phyloP scores from a whole-genome alignment of 2,888 invertebrate species.

The Conistra vaccinii region DNA sequence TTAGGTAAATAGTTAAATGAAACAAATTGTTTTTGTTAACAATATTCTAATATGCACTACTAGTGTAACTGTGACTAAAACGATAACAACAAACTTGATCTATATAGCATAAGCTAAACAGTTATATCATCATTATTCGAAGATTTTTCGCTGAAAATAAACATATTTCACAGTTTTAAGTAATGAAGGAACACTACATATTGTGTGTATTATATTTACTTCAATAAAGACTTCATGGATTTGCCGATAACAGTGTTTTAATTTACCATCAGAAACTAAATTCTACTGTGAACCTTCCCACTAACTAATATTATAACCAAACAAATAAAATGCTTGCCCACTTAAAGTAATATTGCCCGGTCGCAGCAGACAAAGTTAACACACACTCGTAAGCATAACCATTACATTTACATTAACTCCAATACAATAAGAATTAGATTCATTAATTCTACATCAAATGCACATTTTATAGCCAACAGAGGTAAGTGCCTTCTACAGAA shows the following conservation, averaged over 20 bases:
- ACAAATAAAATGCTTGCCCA: slow-evolving; percentile 34
- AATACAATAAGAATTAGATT: slow-evolving; percentile 39
- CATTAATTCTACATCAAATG: slow-evolving; percentile 52
- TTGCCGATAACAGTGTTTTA: slow-evolving; percentile 46
- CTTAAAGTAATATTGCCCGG: slow-evolving; percentile 21
- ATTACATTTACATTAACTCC: slow-evolving; percentile 32
- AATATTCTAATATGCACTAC: slow-evolving; percentile 66
- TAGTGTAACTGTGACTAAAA: slow-evolving; percentile 58
- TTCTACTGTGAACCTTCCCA: slow-evolving; percentile 19
- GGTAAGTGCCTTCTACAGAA: slow-evolving; percentile 24
- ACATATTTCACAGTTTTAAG: slow-evolving; percentile 32
- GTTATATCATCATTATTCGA: slow-evolving; percentile 50
- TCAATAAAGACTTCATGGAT: slow-evolving; percentile 58
- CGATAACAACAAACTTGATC: slow-evolving; percentile 52
- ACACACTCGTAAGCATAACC: slow-evolving; percentile 45
- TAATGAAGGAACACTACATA: slow-evolving; percentile 31
- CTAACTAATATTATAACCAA: slow-evolving; percentile 27
- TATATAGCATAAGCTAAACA: slow-evolving; percentile 47
- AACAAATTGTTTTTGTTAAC: slow-evolving; percentile 62
- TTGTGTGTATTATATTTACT: slow-evolving; percentile 38
- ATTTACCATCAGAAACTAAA: slow-evolving; percentile 29
- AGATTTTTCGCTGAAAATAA: slow-evolving; percentile 51
- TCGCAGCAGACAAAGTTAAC: slow-evolving; percentile 36
- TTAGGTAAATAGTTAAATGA: slow-evolving; percentile 49
- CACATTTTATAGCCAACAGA: slow-evolving; percentile 41